Percentiles rank a stretch among this genome's conserved stretches.
phyloP scores from a whole-genome alignment of 2,113 vertebrate genomes.

The Rhadina sibilatrix region DNA sequence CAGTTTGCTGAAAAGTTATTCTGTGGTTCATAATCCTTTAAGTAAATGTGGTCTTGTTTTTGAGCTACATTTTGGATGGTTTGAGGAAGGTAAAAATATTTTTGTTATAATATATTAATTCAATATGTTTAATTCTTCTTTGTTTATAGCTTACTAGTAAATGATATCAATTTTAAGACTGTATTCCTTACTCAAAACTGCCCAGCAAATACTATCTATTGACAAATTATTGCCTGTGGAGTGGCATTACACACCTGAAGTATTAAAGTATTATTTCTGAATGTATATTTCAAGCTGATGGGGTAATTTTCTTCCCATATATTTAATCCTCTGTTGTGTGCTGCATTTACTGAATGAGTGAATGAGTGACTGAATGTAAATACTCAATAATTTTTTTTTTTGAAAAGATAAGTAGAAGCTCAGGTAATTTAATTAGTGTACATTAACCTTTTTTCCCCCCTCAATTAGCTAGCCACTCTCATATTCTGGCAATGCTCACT shows the following conservation, averaged over 20 bases:
- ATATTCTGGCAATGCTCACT: background rate
- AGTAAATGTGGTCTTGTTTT: background rate
- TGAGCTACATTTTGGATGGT: background rate
- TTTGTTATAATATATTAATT: background rate
- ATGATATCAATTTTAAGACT: background rate
- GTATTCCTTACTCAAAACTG: background rate
- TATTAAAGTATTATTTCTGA: background rate
- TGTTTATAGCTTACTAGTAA: background rate
- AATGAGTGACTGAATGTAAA: background rate
- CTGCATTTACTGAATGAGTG: background rate
- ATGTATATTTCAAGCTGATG: background rate
- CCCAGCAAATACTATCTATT: background rate
- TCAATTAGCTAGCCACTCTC: background rate
- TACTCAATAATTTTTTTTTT: background rate
- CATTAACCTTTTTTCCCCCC: background rate
- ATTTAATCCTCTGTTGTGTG: background rate
- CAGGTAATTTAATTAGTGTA: conserved; percentile 25
- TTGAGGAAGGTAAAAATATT: background rate
- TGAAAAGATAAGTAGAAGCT: background rate
- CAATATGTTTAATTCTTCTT: background rate
- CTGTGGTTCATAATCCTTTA: background rate
- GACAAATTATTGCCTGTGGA: background rate
- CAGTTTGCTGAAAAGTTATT: background rate
- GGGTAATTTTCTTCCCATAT: background rate
- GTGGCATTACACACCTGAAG: background rate